A percentile compares a stretch with the other conserved stretches of the same genome.
Evolutionary conservation across 2,113 vertebrate genomes (phyloP).

Genomic region (Hippoglossus stenolepis): DNA sequence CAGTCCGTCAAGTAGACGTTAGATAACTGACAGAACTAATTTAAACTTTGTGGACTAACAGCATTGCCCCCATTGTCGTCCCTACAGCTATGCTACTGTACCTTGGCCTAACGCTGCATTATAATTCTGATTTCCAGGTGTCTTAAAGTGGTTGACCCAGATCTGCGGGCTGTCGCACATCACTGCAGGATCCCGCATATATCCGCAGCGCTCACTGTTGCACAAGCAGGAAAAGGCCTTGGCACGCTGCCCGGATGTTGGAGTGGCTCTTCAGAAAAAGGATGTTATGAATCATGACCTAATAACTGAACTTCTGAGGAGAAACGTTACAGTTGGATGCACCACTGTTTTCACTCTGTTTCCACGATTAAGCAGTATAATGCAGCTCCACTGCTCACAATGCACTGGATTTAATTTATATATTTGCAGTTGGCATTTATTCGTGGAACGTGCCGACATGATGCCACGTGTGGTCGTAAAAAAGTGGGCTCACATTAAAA

Average conservation of each 20-base stretch:
- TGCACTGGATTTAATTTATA: background rate
- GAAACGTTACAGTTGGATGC: background rate
- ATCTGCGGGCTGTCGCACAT: too few species aligned
- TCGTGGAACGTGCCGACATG: background rate
- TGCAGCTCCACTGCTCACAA: background rate
- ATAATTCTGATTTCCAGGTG: too few species aligned
- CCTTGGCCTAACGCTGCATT: too few species aligned
- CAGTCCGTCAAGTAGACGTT: too few species aligned
- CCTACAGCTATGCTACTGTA: too few species aligned
- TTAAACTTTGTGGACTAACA: too few species aligned
- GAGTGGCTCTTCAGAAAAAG: slow-evolving; percentile 1
- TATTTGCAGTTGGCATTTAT: background rate
- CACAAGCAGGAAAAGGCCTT: background rate
- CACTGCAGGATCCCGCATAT: background rate
- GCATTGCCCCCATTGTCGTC: too few species aligned
- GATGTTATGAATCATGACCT: background rate
- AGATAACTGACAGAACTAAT: too few species aligned
- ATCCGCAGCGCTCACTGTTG: slow-evolving; percentile 28
- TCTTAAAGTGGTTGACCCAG: too few species aligned
- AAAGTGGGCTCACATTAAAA: too few species aligned
- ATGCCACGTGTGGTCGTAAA: too few species aligned
- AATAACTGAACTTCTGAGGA: background rate
- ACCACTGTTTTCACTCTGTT: background rate
- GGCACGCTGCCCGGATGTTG: slow-evolving; percentile 11
- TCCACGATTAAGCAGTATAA: background rate